phyloP scores from a whole-genome alignment of 2,113 vertebrate species.

The Salvelinus namaycush region DNA sequence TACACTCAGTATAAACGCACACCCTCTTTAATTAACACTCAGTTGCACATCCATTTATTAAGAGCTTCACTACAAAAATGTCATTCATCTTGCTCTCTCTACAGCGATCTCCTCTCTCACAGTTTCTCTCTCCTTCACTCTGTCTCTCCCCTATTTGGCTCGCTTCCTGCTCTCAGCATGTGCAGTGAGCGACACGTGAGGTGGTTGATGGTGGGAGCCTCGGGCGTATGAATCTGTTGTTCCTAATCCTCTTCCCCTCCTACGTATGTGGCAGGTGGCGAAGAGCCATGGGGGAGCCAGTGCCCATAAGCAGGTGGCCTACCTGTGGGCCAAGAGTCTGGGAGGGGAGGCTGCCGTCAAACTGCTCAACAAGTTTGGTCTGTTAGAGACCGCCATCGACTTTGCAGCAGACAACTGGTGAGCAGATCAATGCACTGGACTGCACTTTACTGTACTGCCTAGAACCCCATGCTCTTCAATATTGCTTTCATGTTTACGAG shows the following conservation, averaged over 20 bases:
- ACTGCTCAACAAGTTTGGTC: constrained; percentile 88
- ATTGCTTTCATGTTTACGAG: not conserved
- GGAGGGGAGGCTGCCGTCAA: constrained; percentile 93
- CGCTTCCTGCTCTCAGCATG: no score
- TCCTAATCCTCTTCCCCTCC: not conserved
- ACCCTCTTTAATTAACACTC: not conserved
- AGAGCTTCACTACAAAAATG: not conserved
- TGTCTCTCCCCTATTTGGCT: no score
- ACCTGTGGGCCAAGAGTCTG: constrained; percentile 90
- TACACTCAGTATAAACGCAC: no score
- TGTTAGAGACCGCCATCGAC: constrained; percentile 87
- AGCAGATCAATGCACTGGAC: constrained; percentile 28
- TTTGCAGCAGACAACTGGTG: constrained; percentile 84
- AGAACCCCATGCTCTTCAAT: not conserved
- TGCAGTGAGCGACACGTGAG: not conserved
- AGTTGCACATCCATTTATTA: not conserved
- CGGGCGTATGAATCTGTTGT: constrained; percentile 9
- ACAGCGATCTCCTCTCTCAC: not conserved
- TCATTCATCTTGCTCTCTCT: not conserved
- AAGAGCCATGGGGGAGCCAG: constrained; percentile 82
- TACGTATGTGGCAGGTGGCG: constrained; percentile 78
- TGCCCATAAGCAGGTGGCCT: constrained; percentile 89
- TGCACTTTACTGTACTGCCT: not conserved
- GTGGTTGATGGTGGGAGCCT: not conserved
- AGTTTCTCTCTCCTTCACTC: no score